Percentiles rank a stretch among this genome's conserved stretches.
Conservation (phyloP, 1,140 invertebrate species). For the Scaptomyza montana region DNA sequence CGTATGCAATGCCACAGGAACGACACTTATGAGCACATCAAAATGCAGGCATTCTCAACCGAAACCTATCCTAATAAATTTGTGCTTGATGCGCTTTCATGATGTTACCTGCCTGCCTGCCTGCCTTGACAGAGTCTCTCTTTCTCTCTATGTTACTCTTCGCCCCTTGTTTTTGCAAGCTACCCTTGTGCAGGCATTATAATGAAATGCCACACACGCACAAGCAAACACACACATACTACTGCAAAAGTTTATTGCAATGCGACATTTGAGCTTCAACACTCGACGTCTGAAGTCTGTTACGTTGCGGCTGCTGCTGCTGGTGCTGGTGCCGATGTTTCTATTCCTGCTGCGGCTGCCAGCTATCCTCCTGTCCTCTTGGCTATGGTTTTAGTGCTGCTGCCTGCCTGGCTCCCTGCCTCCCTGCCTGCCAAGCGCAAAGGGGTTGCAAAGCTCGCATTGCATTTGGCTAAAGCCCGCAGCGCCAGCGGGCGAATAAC, state of each 20-base stretch:
- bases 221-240: slow-evolving; percentile 1
- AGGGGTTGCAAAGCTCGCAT: slow-evolving; percentile 77
- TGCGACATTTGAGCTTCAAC: slow-evolving; percentile 82
- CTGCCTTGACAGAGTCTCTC: slow-evolving; percentile 17
- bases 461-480: slow-evolving; percentile 68
- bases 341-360: slow-evolving; percentile 50
- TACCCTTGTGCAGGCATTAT: slow-evolving; percentile 67
- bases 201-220: slow-evolving; percentile 58
- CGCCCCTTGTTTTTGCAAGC: slow-evolving; percentile 18
- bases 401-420: not conserved
- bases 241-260: slow-evolving; percentile 75
- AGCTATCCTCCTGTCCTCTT: slow-evolving; percentile 1
- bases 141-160: slow-evolving; percentile 8
- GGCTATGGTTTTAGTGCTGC: slow-evolving; percentile 1
- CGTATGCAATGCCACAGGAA: not conserved
- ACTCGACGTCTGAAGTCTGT: slow-evolving; percentile 78
- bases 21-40: slow-evolving; percentile 62
- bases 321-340: slow-evolving; percentile 42
- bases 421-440: slow-evolving; percentile 34
- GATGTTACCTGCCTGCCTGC: slow-evolving; percentile 65
- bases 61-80: slow-evolving; percentile 82
- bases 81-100: slow-evolving; percentile 81
- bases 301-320: slow-evolving; percentile 42
- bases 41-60: slow-evolving; percentile 75
- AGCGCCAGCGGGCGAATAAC: slow-evolving; percentile 72